Evolutionary conservation across 2,888 invertebrate genomes (phyloP).

Genomic region (Platycheirus albimanus): DNA sequence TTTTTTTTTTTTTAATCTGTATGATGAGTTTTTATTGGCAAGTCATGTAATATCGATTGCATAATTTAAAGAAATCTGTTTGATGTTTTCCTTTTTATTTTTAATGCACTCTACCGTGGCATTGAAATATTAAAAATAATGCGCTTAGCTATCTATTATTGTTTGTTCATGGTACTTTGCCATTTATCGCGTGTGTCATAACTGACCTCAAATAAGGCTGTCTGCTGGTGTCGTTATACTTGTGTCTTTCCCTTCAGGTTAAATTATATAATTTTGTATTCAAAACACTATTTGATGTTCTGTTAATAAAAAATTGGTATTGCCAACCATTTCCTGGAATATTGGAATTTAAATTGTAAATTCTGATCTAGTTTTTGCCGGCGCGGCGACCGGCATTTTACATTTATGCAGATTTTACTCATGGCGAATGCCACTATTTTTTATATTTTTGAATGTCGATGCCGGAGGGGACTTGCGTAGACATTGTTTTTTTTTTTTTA

Average conservation of each 20-base stretch:
- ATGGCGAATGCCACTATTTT: constrained; percentile 3
- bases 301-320: background rate
- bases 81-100: constrained; percentile 10
- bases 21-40: background rate
- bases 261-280: constrained; percentile 49
- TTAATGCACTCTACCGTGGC: constrained; percentile 33
- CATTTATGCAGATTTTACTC: background rate
- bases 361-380: background rate
- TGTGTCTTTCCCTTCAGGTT: background rate
- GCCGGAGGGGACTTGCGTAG: too few relatives aligned
- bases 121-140: constrained; percentile 30
- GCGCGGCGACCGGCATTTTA: constrained; percentile 5
- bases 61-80: constrained; percentile 41
- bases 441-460: too few relatives aligned
- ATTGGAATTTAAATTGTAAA: background rate
- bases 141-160: constrained; percentile 8
- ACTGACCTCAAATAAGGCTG: constrained; percentile 26
- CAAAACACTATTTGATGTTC: background rate
- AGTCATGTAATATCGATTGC: constrained; percentile 62
- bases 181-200: constrained; percentile 25
- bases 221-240: constrained; percentile 4
- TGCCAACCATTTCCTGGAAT: background rate
- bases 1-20: too few relatives aligned
- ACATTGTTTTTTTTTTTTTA: too few relatives aligned
- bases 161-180: background rate